Percentiles rank a stretch among this genome's conserved stretches.
These are phyloP conservation scores for Muricea muricata DNA, from an alignment of 92 coral and sea anemone species.

Conservation along the genomic window DNA sequence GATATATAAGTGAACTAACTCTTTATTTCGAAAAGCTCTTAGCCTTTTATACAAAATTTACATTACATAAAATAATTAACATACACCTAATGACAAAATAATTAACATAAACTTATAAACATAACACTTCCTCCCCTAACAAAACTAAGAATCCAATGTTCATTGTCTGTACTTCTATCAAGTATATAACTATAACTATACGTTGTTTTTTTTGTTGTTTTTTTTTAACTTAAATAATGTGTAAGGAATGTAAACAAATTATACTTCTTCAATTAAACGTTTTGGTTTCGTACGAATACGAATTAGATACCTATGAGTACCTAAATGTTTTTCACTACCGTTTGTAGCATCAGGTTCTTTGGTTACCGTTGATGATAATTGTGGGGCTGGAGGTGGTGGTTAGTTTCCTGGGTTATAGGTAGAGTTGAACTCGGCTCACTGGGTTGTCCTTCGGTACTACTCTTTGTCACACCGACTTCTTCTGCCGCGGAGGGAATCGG, in stretches of 20 bases:
- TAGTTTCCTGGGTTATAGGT: too few species aligned
- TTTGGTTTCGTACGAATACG: too few species aligned
- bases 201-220: not conserved
- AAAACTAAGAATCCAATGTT: not conserved
- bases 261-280: constrained; percentile 21
- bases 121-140: constrained; percentile 24
- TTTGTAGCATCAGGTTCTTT: too few species aligned
- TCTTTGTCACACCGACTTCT: not conserved
- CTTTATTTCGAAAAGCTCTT: too few species aligned
- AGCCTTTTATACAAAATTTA: too few species aligned
- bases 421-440: not conserved
- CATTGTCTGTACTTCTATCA: not conserved
- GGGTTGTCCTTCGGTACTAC: too few species aligned
- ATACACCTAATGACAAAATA: too few species aligned
- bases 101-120: too few species aligned
- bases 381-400: not conserved
- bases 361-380: not conserved
- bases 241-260: not conserved
- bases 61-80: too few species aligned
- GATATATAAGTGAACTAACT: too few species aligned
- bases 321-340: not conserved
- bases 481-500: not conserved
- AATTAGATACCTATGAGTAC: constrained; percentile 29
- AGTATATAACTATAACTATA: not conserved
- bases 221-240: not conserved